Base-by-base conservation (phyloP, 1,140 invertebrate species). In the Drosophila baimaii region DNA sequence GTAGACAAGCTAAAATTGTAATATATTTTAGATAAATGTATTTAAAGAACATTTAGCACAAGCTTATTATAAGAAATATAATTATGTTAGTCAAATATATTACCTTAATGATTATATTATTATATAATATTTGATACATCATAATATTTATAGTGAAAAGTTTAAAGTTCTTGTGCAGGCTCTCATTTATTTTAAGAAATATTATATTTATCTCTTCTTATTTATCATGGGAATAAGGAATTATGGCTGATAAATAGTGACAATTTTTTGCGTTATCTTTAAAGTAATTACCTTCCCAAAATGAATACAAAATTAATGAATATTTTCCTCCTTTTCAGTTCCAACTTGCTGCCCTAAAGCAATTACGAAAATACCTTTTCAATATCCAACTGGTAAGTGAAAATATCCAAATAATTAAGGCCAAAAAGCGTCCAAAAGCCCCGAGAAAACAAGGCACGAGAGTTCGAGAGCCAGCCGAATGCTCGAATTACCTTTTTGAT, bases 401-500 rank as follows among this genome's bases (percentile, higher is more conserved):
- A 47, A 51, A 56, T 59, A 12, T 66, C 29, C n/a, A 25, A 43
- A 69, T 69, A 69, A 69, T 69, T 69, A 69, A 23, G 65, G 46
- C 27, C 64, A n/a, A 41, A 31, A 39, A 17, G 17, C 9, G 21
- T 0, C 19, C 33, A 13, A 70, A 47, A 21, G 49, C 39, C 44
- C 44, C 25, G 57, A 37, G 41, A 46, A 43, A 57, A 44, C 17
- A 31, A n/a, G 51, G 59, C n/a, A 33, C n/a, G 21, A 25, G 13
- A 21, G 31, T 17, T 29, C 39, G 4, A 43, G 19, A 19, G 10
- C 8, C 47, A 33, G 29, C 33, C 35, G 51, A 54, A 35, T n/a
- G 31, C 51, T 54, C 56, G 84, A 83, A 89, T 83, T 83, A 88
- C 86, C 81, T 90, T 90, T 90, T 83, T 78, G 83, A 90, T 88